phyloP scores from a whole-genome alignment of 1,140 invertebrate genomes.

The Batillaria attramentaria region DNA sequence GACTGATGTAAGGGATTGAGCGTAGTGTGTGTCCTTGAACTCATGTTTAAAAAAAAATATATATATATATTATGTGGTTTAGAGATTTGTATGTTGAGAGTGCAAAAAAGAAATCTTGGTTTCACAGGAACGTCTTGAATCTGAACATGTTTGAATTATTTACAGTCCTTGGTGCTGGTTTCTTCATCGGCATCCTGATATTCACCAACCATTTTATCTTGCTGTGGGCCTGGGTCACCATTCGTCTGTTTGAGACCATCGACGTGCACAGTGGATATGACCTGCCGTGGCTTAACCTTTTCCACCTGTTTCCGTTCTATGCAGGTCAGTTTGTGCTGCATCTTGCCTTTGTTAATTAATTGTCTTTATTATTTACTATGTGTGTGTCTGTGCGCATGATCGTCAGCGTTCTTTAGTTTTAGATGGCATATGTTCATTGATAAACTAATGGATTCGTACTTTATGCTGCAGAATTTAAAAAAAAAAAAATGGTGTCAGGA shows the following conservation, averaged over 20 bases:
- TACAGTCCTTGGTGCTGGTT: conserved; percentile 64
- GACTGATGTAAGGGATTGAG: no score
- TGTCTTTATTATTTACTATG: background rate
- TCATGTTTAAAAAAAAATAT: background rate
- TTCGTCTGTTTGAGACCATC: conserved; percentile 64
- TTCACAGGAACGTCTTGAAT: background rate
- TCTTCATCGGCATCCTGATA: conserved; percentile 64
- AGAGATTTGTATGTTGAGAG: background rate
- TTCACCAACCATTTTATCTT: conserved; percentile 62
- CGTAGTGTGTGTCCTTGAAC: no score
- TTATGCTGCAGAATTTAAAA: no score
- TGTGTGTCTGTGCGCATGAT: background rate
- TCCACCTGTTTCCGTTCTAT: conserved; percentile 65
- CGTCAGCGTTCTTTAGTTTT: no score
- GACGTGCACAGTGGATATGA: conserved; percentile 68
- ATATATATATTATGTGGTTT: background rate
- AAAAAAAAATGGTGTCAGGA: no score
- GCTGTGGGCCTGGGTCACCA: conserved; percentile 62
- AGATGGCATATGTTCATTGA: no score
- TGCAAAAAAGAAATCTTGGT: conserved; percentile 1
- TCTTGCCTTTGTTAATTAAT: background rate
- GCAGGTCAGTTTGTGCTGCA: conserved; percentile 48
- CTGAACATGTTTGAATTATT: conserved; percentile 20
- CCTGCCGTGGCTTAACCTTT: conserved; percentile 60
- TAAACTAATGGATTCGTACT: no score